Evolutionary conservation across 2,113 vertebrate species (phyloP).

Genomic region (Chamaea fasciata): DNA sequence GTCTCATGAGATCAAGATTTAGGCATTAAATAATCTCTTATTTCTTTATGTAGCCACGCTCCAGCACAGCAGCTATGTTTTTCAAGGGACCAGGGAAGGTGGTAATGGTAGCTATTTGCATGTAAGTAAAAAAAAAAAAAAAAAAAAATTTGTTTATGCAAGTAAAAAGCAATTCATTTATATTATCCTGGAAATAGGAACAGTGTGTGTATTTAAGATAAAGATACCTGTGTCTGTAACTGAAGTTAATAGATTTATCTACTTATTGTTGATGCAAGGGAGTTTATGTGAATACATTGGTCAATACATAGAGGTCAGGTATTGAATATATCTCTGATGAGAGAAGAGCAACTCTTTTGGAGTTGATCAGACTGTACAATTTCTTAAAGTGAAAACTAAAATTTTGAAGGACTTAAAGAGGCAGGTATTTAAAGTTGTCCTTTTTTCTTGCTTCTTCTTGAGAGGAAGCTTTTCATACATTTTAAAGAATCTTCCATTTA

Average conservation of each 20-base stretch:
- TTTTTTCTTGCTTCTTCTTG: background rate
- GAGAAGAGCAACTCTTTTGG: background rate
- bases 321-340: background rate
- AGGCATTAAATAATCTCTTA: background rate
- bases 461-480: background rate
- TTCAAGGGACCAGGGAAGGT: slow-evolving; percentile 95
- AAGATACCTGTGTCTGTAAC: background rate
- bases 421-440: background rate
- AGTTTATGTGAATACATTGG: background rate
- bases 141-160: background rate
- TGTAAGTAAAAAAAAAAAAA: slow-evolving; percentile 81
- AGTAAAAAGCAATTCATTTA: background rate
- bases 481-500: background rate
- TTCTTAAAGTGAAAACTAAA: background rate
- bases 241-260: background rate
- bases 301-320: background rate
- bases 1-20: background rate
- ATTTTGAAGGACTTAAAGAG: background rate
- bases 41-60: slow-evolving; percentile 82
- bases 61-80: slow-evolving; percentile 82
- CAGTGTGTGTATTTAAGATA: background rate
- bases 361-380: background rate
- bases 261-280: background rate
- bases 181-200: background rate
- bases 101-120: slow-evolving; percentile 98